Base-by-base conservation (phyloP, 1,140 invertebrate species). In the Drosophila miranda region DNA sequence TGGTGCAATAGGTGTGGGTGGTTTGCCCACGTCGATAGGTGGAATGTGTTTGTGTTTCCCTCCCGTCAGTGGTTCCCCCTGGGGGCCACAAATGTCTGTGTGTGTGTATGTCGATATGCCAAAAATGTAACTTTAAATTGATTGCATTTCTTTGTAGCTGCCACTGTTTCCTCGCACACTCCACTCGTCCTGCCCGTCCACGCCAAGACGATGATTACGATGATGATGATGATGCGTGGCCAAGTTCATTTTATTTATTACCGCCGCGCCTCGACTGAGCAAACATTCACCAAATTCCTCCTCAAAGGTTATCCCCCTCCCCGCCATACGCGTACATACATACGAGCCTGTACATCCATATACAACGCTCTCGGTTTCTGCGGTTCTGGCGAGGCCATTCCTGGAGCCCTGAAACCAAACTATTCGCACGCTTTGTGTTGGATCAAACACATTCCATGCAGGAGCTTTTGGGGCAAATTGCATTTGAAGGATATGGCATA, bases 401-500 rank as follows among this genome's bases (percentile, higher is more conserved):
- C 23, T 26, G 28, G 2, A 9, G 28, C 30, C 8, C 19, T 13
- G 3, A 48, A 49, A 71, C 71, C 71, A 68, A 83, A 83, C 80
- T 80, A 86, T 83, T 83, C 67, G 80, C 76, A 73, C 80, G 67
- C 80, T 83, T 83, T 86, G 80, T 73, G 81, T 83, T 66, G 72
- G 61, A 68, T 83, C 80, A 83, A 83, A 80, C 81, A 83, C 81
- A 83, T 83, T 86, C 81, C 67, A 51, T 14, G 28, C 45, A 2
- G 21, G 19, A 13, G 30, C 11, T 6, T n/a, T 26, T n/a, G 19
- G 28, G 41, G 42, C 21, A 56, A 26, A 26, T 53, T 48, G 23
- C 26, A 38, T 6, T 43, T 13, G 11, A 38, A 13, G 34, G 34
- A 38, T 5, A 13, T 38, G 34, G 34, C 30, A 34, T 62, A 11